Base-by-base conservation (phyloP, 35 echinoderm and acorn worm species). In the Anneissia japonica region DNA sequence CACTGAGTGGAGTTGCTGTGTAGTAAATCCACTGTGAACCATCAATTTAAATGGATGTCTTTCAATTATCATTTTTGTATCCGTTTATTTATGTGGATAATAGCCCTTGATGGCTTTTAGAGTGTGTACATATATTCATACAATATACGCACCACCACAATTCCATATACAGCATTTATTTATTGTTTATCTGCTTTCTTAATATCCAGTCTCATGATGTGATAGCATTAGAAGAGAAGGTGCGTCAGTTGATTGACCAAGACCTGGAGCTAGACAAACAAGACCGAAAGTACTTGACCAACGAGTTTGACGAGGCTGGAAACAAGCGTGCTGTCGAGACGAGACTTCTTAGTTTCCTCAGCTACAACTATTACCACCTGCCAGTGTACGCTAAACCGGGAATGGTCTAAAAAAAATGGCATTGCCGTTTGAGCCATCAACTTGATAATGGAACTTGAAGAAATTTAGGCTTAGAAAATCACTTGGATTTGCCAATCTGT, bases 351-450 rank as follows among this genome's bases (percentile, higher is more conserved):
- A 97, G 95, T 77, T 97, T 97, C 86, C 75, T 97, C 38, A 97
- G 95, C 75, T 97, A 97, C 46, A 97, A 97, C 83, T 89, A 97
- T 77, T 97, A 97, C 41, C 95, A 97, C 84, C 85, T 97, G 31
- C 95, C 95, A 5, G 93, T 97, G 91, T 97, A 97, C 86, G 95
- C 95, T 13, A 97, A 97, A 40, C 95, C 95, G 39, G 95, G 95
- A 28, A 97, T 97, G 95, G 89, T 97, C 14, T 97, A 79, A 89
- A 46, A n/a, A n/a, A n/a, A n/a, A n/a, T n/a, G n/a, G n/a, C n/a
- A n/a, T n/a, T n/a, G n/a, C n/a, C n/a, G n/a, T n/a, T n/a, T n/a
- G n/a, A n/a, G n/a, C n/a, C n/a, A n/a, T n/a, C n/a, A n/a, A n/a
- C n/a, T n/a, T n/a, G n/a, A n/a, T n/a, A n/a, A n/a, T n/a, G n/a